These are phyloP conservation scores for Eufriesea mexicana DNA, from an alignment of 1,140 invertebrate genomes.

Conservation along the genomic window DNA sequence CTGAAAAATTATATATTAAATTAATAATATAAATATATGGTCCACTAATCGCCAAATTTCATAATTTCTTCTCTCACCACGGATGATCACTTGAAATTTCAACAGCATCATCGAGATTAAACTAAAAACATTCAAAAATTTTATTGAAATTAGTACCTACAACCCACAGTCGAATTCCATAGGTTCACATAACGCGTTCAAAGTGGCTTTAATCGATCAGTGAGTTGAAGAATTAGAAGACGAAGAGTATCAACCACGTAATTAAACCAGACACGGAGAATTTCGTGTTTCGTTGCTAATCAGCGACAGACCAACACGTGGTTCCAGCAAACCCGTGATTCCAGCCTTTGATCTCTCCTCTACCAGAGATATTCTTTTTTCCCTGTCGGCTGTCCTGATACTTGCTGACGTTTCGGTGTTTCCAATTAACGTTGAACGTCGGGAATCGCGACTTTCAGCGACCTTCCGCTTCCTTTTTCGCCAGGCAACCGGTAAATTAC, in stretches of 20 bases:
- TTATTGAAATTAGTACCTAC: too few species aligned
- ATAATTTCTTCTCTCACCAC: too few species aligned
- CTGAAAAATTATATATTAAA: too few species aligned
- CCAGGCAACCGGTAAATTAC: constrained; percentile 49
- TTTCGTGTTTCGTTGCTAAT: neutral
- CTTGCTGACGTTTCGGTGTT: constrained; percentile 20
- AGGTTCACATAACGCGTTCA: too few species aligned
- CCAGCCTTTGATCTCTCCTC: neutral
- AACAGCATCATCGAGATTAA: too few species aligned
- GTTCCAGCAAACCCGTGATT: neutral
- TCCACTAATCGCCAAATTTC: too few species aligned
- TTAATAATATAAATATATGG: too few species aligned
- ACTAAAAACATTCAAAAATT: too few species aligned
- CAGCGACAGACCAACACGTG: neutral
- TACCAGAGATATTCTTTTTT: neutral
- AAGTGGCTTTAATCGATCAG: neutral
- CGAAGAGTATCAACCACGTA: neutral
- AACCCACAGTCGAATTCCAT: too few species aligned
- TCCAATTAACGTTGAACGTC: constrained; percentile 53
- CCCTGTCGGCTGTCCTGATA: neutral
- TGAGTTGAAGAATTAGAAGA: neutral
- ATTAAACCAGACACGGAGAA: neutral
- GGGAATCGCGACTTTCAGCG: constrained; percentile 4
- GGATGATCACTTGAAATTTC: too few species aligned
- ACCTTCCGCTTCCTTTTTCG: constrained; percentile 40